Evolutionary conservation across 2,888 invertebrate genomes (phyloP), one percentile per base, ranked within the genome.

Genomic region (Clunio marinus): DNA sequence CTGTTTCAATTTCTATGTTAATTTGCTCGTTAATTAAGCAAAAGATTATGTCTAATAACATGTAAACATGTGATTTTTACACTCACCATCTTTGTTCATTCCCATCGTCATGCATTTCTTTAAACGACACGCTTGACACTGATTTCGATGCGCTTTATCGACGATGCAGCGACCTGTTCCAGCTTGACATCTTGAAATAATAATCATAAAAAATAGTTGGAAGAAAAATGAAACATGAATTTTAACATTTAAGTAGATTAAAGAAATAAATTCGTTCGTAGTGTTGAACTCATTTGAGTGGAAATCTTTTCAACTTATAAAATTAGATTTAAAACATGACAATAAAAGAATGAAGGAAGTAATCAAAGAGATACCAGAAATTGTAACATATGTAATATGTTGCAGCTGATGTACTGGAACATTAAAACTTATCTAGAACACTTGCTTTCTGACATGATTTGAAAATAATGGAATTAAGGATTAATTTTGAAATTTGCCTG

Each of bases 61-160:
- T n/a, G n/a, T n/a, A n/a, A n/a, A n/a, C n/a, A n/a, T n/a, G n/a
- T n/a, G 32, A 32, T 8, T 8, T 32, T 32, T 32, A 32, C 7
- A 82, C 92, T 88, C 81, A 98, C 98, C 98, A 81, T 99, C 98
- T 83, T 98, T 99, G 81, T 99, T 99, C 99, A 99, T 99, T 71
- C 98, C 99, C 93, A 96, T 96, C 72, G 91, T 87, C 72, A 99
- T 85, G 79, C 99, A 99, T 81, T 99, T 99, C 83, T 96, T 97
- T 72, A 99, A 85, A 57, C 99, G 84, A 78, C 99, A 99, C 0
- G 98, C 98, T 78, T 99, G 98, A 77, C 99, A 99, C 77, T 99
- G 99, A 81, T 99, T 99, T 72, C 99, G 83, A 79, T 99, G 98
- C 0, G 98, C 96, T 78, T 99, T 99, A 83, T 99, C 99, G 62